A percentile compares a stretch with the other conserved stretches of the same genome.
Conservation (phyloP, 2,888 invertebrate species). For the Luffia ferchaultella region DNA sequence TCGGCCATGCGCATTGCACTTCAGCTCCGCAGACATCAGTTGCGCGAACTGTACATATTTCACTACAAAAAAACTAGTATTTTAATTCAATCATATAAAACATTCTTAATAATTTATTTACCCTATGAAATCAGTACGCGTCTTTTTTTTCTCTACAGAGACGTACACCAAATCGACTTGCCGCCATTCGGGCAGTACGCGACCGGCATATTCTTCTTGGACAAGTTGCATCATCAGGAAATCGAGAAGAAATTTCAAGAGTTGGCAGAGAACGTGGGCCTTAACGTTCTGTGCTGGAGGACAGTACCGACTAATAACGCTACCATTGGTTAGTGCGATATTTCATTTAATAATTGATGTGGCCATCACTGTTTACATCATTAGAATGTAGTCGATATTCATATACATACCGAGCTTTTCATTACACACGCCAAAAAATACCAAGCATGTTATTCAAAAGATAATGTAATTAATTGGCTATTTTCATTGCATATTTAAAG, state of each 20-base stretch:
- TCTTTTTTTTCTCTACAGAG: conserved; percentile 60
- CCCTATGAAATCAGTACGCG: no score
- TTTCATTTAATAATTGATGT: not conserved
- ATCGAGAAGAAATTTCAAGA: conserved; percentile 83
- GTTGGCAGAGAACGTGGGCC: conserved; percentile 80
- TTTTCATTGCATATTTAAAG: no score
- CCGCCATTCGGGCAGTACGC: conserved; percentile 93
- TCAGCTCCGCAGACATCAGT: no score
- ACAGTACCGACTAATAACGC: conserved; percentile 89
- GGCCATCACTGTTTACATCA: no score
- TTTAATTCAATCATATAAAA: conserved; percentile 2
- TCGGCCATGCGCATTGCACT: no score
- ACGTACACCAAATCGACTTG: conserved; percentile 80
- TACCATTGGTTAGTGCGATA: conserved; percentile 76
- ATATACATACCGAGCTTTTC: no score
- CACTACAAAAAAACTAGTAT: not conserved
- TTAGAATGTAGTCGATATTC: no score
- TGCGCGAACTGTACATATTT: no score
- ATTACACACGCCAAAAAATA: no score
- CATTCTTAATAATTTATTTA: no score
- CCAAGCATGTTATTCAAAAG: no score
- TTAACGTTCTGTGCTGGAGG: conserved; percentile 92
- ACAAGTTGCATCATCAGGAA: conserved; percentile 80
- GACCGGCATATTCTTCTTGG: conserved; percentile 95
- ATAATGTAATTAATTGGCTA: no score